Percentiles rank a stretch among this genome's conserved stretches.
Conservation (phyloP, 1,140 invertebrate species). For the Monochamus saltuarius region DNA sequence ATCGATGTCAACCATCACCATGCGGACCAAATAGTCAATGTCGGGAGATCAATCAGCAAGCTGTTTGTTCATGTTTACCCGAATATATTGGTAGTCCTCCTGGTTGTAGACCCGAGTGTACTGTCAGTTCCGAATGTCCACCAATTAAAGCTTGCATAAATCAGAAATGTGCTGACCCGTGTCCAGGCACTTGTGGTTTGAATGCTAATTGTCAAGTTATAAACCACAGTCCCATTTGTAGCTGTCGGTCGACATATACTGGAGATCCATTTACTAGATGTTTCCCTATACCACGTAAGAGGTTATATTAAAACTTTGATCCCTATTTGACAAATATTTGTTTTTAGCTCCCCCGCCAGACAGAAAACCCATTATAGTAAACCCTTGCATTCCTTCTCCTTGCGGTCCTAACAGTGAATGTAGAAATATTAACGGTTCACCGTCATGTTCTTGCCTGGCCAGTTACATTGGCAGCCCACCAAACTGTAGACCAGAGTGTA, state of each 20-base stretch:
- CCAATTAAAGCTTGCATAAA: constrained; percentile 62
- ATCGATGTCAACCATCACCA: constrained; percentile 63
- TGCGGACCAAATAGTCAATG: constrained; percentile 70
- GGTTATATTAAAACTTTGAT: not conserved
- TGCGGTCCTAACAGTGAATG: constrained; percentile 70
- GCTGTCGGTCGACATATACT: constrained; percentile 61
- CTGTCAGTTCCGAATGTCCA: constrained; percentile 63
- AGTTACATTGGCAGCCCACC: constrained; percentile 66
- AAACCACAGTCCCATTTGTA: constrained; percentile 68
- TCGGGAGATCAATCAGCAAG: constrained; percentile 55
- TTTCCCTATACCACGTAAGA: constrained; percentile 58
- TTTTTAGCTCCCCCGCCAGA: constrained; percentile 21
- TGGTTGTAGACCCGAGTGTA: constrained; percentile 62
- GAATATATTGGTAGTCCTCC: constrained; percentile 63
- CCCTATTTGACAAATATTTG: not conserved
- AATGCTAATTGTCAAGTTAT: constrained; percentile 65
- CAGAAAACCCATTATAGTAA: constrained; percentile 46
- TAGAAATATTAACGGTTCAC: constrained; percentile 57
- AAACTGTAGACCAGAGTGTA: constrained; percentile 67
- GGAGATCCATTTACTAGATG: constrained; percentile 69
- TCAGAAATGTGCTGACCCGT: constrained; percentile 64
- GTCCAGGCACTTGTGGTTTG: constrained; percentile 61
- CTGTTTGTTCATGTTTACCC: constrained; percentile 64
- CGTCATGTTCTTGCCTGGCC: constrained; percentile 62
- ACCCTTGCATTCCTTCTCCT: constrained; percentile 67